Conservation (phyloP, 2,888 invertebrate genomes). For the Platycnemis pennipes region DNA sequence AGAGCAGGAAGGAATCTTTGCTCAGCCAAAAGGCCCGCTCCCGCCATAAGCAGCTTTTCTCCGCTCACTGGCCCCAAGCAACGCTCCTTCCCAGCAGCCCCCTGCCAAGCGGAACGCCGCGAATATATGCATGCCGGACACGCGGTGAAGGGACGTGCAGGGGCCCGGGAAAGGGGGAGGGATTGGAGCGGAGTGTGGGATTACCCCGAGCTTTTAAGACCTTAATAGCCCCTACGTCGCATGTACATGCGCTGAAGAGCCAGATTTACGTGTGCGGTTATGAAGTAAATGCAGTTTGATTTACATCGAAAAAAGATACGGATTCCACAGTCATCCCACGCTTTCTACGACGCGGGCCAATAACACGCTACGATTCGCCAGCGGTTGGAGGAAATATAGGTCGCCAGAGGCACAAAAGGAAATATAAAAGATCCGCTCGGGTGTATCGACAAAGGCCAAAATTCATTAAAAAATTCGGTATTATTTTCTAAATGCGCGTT, state of each 20-base stretch:
- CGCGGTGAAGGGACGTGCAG: background rate
- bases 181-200: background rate
- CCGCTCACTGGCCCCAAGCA: background rate
- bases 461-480: background rate
- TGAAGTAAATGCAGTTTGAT: background rate
- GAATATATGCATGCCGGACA: background rate
- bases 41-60: background rate
- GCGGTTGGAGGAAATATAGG: background rate
- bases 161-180: background rate
- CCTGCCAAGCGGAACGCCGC: background rate
- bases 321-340: background rate
- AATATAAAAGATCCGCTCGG: background rate
- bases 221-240: background rate
- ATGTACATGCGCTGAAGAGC: background rate
- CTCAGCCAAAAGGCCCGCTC: background rate
- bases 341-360: background rate
- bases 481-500: background rate
- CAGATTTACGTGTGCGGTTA: conserved; percentile 18
- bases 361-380: background rate
- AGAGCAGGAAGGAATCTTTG: background rate
- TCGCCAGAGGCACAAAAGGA: background rate
- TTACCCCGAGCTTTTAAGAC: background rate
- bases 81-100: background rate
- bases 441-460: background rate
- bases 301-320: background rate